Evolutionary conservation across 1,140 invertebrate genomes (phyloP), one percentile per base, ranked within the genome.

Genomic region (Drosophila neocordata): DNA sequence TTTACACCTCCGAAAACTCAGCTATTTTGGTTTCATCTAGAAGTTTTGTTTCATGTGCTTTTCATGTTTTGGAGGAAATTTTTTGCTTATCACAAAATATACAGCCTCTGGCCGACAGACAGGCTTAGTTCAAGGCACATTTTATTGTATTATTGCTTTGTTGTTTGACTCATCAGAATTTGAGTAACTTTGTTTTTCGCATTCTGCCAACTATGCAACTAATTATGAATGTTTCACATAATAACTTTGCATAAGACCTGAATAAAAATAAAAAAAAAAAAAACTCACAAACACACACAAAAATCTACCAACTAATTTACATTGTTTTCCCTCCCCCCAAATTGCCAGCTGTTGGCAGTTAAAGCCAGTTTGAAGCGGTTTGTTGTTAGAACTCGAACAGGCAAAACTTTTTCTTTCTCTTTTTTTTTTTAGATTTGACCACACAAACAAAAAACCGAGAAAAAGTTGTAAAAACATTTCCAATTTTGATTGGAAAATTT

Each of bases 1-100:
- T 84, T 73, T 68, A 56, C 31, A 72, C 81, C 73, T 66, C 82
- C 77, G 72, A 76, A 84, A 84, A 70, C 80, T 84, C 77, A 84
- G 77, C 38, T 66, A 51, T 56, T 82, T 65, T 73, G 81, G 80
- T 80, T 84, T 64, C 55, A 69, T 73, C 81, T 69, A 85, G 80
- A 63, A 31, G 13, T 7, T 15, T 6, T 31, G 4, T 31, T n/a
- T 55, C 1, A 31, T 55, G 6, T 52, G 18, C 12, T 52, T 52
- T 52, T 7, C 41, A 1, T 48, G 7, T 20, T 20, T 48, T 20
- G 20, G 41, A 48, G 41, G 41, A 48, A 48, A 9, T 65, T 6
- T 34, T 18, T 51, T 22, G 13, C 56, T 20, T 37, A 44, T 18
- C 48, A n/a, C 12, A 38, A 20, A 22, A 18, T 8, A 18, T 8